A percentile compares a stretch with the other conserved stretches of the same genome.
Evolutionary conservation across 2,113 vertebrate species (phyloP).

Genomic region (Poeciliopsis occidentalis): DNA sequence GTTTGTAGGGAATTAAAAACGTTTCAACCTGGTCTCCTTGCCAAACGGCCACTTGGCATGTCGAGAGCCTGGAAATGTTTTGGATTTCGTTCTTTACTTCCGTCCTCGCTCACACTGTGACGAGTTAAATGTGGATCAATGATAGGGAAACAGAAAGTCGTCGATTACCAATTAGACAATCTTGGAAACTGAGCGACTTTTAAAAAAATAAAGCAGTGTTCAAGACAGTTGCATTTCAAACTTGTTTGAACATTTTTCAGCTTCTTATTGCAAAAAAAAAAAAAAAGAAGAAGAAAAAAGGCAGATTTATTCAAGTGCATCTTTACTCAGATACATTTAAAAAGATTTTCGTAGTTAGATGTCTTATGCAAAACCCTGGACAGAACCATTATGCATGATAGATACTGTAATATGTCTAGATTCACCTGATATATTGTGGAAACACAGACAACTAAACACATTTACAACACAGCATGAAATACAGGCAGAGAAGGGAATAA

Average conservation of each 20-base stretch:
- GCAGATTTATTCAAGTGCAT: too few species aligned
- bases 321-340: neutral
- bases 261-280: neutral
- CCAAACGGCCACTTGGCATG: too few species aligned
- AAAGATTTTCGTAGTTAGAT: neutral
- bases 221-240: neutral
- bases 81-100: too few species aligned
- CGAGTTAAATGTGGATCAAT: too few species aligned
- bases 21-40: too few species aligned
- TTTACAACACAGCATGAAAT: conserved; percentile 32
- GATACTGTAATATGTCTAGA: neutral
- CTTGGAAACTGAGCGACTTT: neutral
- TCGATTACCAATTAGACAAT: neutral
- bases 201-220: neutral
- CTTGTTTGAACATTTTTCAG: neutral
- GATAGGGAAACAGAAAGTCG: neutral
- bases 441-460: conserved; percentile 33
- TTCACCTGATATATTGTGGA: neutral
- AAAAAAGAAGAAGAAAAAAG: too few species aligned
- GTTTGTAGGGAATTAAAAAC: too few species aligned
- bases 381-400: neutral
- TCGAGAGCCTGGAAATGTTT: too few species aligned
- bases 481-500: conserved; percentile 14
- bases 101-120: too few species aligned
- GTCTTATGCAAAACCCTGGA: neutral